phyloP scores from a whole-genome alignment of 2,888 invertebrate genomes.

The Heliconius ismenius region DNA sequence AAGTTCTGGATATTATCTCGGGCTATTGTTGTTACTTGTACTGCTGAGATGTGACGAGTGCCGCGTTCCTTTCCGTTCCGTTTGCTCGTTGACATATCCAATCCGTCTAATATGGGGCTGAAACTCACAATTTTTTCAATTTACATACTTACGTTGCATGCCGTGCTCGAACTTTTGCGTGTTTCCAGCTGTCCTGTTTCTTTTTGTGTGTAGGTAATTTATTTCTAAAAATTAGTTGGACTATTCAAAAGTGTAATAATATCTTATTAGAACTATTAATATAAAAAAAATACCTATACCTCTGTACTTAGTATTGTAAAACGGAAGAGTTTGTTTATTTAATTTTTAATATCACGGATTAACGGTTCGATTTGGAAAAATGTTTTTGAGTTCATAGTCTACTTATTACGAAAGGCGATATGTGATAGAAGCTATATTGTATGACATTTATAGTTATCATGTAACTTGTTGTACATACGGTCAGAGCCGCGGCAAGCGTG shows the following conservation, averaged over 20 bases:
- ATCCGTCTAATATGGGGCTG: background rate
- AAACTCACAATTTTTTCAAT: background rate
- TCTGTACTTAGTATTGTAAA: background rate
- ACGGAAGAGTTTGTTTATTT: background rate
- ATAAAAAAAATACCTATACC: too few relatives aligned
- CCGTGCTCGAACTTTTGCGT: background rate
- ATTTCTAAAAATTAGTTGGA: background rate
- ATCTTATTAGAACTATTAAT: background rate
- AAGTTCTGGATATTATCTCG: constrained; percentile 25
- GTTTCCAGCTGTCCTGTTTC: background rate
- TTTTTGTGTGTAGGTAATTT: background rate
- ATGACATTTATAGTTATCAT: too few relatives aligned
- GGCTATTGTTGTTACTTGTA: constrained; percentile 6
- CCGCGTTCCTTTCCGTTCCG: background rate
- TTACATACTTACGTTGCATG: background rate
- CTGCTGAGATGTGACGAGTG: background rate
- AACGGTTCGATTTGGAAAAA: too few relatives aligned
- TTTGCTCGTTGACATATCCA: constrained; percentile 17
- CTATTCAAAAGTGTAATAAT: background rate
- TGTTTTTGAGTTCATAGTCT: too few relatives aligned
- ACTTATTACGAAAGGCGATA: too few relatives aligned
- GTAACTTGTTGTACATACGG: too few relatives aligned
- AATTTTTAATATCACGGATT: background rate
- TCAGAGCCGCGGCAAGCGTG: background rate
- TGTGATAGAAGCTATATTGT: too few relatives aligned